Base-by-base conservation (phyloP, 1,140 invertebrate species). In the Scaptomyza pallida region DNA sequence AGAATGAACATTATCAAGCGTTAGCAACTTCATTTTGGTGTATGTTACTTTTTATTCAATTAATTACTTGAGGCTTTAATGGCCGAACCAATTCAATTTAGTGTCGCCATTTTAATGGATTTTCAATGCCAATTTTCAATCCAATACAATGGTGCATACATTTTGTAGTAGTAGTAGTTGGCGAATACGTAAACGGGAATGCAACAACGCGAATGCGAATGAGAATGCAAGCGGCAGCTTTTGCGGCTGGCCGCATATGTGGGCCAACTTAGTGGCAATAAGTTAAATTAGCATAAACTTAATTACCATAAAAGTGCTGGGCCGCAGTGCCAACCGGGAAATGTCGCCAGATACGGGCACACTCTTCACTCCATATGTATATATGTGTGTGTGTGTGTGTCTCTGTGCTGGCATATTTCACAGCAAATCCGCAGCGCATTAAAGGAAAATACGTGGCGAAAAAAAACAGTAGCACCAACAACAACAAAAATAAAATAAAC, bases 251-350 rank as follows among this genome's bases (percentile, higher is more conserved):
- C 81, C 81, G 81, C 81, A 86, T 86, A 86, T 86, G 81, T 86
- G 81, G 81, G 81, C 77, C 81, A 86, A 86, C 81, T 86, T 86
- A 86, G 81, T 86, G 78, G 81, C 82, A 81, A 86, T 86, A 86
- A 88, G 81, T 86, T 86, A 86, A 86, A 86, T 86, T 86, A 86
- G 81, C 82, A 86, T 86, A 86, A 86, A 86, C 81, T 88, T 86
- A 86, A 86, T 86, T 86, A 86, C 81, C 82, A 86, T 86, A 86
- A 86, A 85, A 86, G 81, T 86, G 81, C 71, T 64, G 81, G 82
- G 70, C 70, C 70, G 70, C 70, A 61, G 70, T 68, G 65, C 78
- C 78, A 82, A 78, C 68, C 61, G 78, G 78, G 78, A 82, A 30
- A 65, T 73, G 71, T 40, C 13, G 17, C 60, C 60, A 62, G 64